Percentiles rank a stretch among this genome's conserved stretches.
Evolutionary conservation across 2,113 vertebrate species (phyloP).

Genomic region (Chaetura pelagica): DNA sequence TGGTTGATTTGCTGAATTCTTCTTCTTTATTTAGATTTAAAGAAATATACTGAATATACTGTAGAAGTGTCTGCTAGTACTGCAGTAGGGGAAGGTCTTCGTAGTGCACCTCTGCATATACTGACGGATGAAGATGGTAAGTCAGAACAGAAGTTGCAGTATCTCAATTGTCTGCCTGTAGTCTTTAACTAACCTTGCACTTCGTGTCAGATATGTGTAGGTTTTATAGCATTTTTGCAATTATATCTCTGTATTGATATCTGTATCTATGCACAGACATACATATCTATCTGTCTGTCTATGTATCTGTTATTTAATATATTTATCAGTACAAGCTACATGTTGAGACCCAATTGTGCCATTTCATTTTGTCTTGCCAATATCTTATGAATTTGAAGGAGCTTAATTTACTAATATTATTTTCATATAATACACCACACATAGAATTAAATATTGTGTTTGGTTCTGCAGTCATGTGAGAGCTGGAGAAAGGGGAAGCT

Average conservation of each 20-base stretch:
- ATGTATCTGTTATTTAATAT: not conserved
- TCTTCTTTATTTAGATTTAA: slow-evolving; percentile 72
- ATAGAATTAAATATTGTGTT: not conserved
- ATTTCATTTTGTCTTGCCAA: not conserved
- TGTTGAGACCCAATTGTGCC: too few relatives aligned
- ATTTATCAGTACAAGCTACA: not conserved
- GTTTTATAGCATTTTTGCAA: not conserved
- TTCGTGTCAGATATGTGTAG: not conserved
- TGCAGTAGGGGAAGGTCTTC: slow-evolving; percentile 73
- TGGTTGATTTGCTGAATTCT: not conserved
- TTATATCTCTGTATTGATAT: not conserved
- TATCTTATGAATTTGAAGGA: not conserved
- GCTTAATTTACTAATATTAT: not conserved
- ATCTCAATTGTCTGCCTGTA: not conserved
- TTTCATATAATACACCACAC: not conserved
- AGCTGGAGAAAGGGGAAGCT: not conserved
- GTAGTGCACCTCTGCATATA: slow-evolving; percentile 68
- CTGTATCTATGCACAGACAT: not conserved
- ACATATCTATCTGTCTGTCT: not conserved
- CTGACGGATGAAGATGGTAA: slow-evolving; percentile 84
- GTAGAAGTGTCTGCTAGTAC: slow-evolving; percentile 81
- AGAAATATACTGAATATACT: slow-evolving; percentile 77
- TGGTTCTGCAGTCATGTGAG: not conserved
- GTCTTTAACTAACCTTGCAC: not conserved
- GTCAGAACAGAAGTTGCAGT: not conserved